Evolutionary conservation across 2,113 vertebrate species (phyloP).

Genomic region (Apteryx owenii): DNA sequence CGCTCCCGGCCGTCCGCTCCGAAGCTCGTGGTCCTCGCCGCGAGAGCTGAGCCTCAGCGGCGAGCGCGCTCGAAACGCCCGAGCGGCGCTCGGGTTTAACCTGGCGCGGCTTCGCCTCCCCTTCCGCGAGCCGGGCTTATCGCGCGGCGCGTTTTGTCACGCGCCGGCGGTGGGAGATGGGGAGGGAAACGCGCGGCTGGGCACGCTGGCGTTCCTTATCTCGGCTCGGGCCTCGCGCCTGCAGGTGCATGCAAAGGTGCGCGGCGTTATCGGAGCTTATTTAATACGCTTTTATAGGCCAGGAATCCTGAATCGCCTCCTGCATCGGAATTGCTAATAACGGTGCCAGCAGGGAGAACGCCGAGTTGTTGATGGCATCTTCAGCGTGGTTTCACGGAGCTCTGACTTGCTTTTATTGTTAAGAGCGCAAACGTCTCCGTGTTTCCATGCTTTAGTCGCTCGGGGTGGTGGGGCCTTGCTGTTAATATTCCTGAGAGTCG

Average conservation of each 20-base stretch:
- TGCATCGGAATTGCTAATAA: not conserved
- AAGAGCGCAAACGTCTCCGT: rapidly evolving
- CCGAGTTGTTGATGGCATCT: not conserved
- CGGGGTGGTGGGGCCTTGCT: not conserved
- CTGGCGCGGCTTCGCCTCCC: not conserved
- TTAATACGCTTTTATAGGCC: not conserved
- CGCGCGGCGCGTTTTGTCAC: no score
- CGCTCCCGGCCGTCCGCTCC: rapidly evolving
- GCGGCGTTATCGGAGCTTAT: not conserved
- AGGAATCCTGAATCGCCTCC: not conserved
- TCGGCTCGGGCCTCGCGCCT: not conserved
- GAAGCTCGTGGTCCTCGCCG: not conserved
- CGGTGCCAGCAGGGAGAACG: rapidly evolving
- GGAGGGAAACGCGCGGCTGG: no score
- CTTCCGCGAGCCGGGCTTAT: not conserved
- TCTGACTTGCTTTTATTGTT: not conserved
- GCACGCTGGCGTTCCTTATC: not conserved
- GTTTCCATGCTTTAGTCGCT: not conserved
- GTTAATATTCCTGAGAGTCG: not conserved
- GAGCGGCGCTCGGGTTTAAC: not conserved
- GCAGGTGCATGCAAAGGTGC: not conserved
- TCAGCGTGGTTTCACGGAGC: rapidly evolving
- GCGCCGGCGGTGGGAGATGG: no score
- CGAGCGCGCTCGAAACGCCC: no score
- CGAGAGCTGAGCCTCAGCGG: not conserved